Conservation (phyloP, 2,888 invertebrate species). For the Pyrocoelia pectoralis region DNA sequence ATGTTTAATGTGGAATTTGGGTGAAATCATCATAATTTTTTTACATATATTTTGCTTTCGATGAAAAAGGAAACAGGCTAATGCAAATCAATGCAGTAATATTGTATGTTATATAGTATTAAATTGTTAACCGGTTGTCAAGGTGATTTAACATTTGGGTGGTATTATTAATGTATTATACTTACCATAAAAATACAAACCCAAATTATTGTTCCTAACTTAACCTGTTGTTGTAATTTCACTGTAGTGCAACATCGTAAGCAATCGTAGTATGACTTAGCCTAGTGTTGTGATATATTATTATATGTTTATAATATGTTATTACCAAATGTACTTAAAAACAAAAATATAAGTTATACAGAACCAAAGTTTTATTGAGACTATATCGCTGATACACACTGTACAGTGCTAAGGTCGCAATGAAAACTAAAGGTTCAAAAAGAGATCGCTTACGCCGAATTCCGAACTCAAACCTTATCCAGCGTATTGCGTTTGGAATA, state of each 20-base stretch:
- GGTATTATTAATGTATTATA: constrained; percentile 27
- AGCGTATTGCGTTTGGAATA: constrained; percentile 49
- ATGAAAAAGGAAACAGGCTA: constrained; percentile 41
- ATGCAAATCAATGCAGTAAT: constrained; percentile 51
- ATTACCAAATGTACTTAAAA: constrained; percentile 26
- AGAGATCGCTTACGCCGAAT: constrained; percentile 51
- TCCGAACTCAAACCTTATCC: constrained; percentile 47
- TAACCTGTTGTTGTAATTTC: constrained; percentile 48
- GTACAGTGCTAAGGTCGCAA: constrained; percentile 8
- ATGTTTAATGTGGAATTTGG: constrained; percentile 61
- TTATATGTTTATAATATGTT: constrained; percentile 36
- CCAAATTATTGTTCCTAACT: constrained; percentile 49
- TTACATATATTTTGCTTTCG: constrained; percentile 8
- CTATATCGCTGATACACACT: neutral
- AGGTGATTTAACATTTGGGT: constrained; percentile 43
- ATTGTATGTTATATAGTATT: constrained; percentile 37
- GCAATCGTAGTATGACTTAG: constrained; percentile 55
- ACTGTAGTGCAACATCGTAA: constrained; percentile 44
- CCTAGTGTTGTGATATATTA: constrained; percentile 54
- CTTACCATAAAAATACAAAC: constrained; percentile 19
- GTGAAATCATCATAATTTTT: constrained; percentile 55
- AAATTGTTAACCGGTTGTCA: constrained; percentile 51
- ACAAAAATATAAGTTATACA: constrained; percentile 25
- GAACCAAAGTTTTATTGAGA: constrained; percentile 14
- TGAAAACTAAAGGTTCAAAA: constrained; percentile 19